Evolutionary conservation across 2,888 invertebrate genomes (phyloP).

Genomic region (Pasiphila rectangulata): DNA sequence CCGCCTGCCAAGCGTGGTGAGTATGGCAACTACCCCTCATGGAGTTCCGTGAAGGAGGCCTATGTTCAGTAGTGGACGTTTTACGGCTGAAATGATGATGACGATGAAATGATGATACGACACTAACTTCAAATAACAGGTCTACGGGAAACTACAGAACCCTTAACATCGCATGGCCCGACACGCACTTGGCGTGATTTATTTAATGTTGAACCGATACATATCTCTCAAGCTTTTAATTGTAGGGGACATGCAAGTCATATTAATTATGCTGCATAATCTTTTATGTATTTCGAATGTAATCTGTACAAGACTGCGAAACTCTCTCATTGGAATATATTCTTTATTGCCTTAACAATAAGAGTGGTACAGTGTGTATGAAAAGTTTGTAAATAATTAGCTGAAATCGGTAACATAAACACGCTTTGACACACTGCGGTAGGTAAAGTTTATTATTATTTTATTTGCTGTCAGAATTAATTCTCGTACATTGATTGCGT

Average conservation of each 20-base stretch:
- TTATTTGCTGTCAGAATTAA: slow-evolving; percentile 8
- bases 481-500: no score
- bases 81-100: no score
- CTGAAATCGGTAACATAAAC: slow-evolving; percentile 17
- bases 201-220: slow-evolving; percentile 26
- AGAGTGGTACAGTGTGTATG: neutral
- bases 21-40: no score
- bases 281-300: slow-evolving; percentile 20
- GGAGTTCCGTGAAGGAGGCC: no score
- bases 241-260: slow-evolving; percentile 31
- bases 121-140: no score
- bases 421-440: slow-evolving; percentile 24
- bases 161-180: no score
- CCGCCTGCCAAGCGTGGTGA: no score
- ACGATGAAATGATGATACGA: no score
- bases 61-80: no score
- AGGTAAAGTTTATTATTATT: slow-evolving; percentile 18
- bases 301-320: neutral
- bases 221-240: slow-evolving; percentile 32
- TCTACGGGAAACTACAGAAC: no score
- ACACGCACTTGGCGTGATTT: no score
- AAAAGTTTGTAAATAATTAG: slow-evolving; percentile 10
- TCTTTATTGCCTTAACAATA: neutral
- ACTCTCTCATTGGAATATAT: neutral
- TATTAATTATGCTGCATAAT: slow-evolving; percentile 32